Evolutionary conservation across 2,888 invertebrate genomes (phyloP).

Genomic region (Epiblema foenella): DNA sequence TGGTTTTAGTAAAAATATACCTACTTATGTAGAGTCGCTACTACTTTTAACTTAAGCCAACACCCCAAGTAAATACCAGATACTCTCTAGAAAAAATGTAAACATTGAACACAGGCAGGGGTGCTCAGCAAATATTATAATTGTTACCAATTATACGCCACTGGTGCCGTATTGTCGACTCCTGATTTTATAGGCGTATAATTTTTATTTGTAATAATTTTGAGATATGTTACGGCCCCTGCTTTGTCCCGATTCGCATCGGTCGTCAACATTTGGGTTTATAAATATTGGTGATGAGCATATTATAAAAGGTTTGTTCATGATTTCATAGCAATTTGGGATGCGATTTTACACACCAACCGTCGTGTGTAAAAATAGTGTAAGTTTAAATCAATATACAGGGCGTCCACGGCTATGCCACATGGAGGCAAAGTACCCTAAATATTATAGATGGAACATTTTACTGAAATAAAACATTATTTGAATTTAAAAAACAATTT

Average conservation of each 20-base stretch:
- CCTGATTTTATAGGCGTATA: constrained; percentile 36
- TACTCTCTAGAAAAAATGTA: constrained; percentile 59
- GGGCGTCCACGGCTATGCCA: no score
- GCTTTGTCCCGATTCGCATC: constrained; percentile 31
- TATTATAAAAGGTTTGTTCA: constrained; percentile 14
- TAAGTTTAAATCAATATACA: no score
- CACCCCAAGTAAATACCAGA: constrained; percentile 47
- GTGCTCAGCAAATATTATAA: constrained; percentile 70
- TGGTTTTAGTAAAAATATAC: no score
- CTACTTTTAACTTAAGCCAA: constrained; percentile 35
- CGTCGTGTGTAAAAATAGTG: no score
- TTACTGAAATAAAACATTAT: no score
- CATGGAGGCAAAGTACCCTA: no score
- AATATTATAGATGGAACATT: no score
- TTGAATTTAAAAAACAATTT: no score
- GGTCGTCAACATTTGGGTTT: constrained; percentile 31
- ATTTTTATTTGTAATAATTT: constrained; percentile 37
- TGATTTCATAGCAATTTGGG: constrained; percentile 13
- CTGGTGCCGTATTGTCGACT: constrained; percentile 51
- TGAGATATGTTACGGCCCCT: constrained; percentile 20
- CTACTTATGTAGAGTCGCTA: not conserved
- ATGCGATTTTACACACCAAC: constrained; percentile 4
- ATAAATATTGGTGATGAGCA: constrained; percentile 24
- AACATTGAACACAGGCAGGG: constrained; percentile 62
- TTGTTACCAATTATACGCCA: constrained; percentile 75